Evolutionary conservation across 2,797 vertebrate genomes (phyloP), one percentile per base, ranked within the genome.

Genomic region (Vireo griseus): DNA sequence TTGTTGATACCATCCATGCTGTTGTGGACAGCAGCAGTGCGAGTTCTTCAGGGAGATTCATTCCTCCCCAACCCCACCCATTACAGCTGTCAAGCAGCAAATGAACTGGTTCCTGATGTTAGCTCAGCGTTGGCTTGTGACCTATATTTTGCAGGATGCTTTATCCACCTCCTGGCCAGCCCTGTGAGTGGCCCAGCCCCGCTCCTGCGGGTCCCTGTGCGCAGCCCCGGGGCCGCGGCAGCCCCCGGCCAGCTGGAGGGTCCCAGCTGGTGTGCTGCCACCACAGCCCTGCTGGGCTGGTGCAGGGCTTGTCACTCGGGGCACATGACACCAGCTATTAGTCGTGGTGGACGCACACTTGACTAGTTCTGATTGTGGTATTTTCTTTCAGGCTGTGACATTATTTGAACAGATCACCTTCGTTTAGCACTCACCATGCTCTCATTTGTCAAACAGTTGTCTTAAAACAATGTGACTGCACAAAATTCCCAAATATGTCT

Each of bases 371-470:
- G 77, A 93, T 88, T 26, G 86, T 16, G 21, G 67, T 63, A 14
- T 93, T 96, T 93, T 66, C 87, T 88, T 88, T 48, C 63, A n/a
- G 86, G 42, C 86, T 75, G 58, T 86, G 91, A 84, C 92, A 74
- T 91, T 94, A 91, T 91, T 92, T 59, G 84, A 94, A 95, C 71
- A 89, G 88, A 95, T 93, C 67, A 77, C 83, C 71, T 96, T 94
- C 92, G 84, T 92, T 96, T 87, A 93, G 83, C 71, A 4, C 59
- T 59, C 48, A 13, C 33, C 10, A 0, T 31, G 28, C 50, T 50
- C 75, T 89, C 86, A 80, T 95, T 95, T 90, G 68, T 93, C 94
- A 96, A 68, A 35, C 25, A 66, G 44, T 40, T 90, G 35, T 90
- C 79, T 76, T 4, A 7, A 85, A 95, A 87, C 13, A 35, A 13